Percentiles rank a stretch among this genome's conserved stretches.
Evolutionary conservation across 1,140 invertebrate genomes (phyloP).

Genomic region (Hylaeus volcanicus): DNA sequence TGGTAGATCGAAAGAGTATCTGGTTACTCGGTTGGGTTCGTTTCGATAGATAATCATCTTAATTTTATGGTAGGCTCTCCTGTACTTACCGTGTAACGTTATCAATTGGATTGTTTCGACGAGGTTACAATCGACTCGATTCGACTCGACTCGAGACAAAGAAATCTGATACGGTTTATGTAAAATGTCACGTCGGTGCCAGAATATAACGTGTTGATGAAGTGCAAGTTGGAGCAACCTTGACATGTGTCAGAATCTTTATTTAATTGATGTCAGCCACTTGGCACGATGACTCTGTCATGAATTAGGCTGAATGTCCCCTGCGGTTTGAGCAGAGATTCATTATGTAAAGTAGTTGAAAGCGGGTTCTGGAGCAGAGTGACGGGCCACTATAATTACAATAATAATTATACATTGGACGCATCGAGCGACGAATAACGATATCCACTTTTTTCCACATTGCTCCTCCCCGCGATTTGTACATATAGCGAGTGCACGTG

Average conservation of each 20-base stretch:
- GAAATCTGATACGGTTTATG: slow-evolving; percentile 22
- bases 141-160: background rate
- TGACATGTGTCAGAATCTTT: slow-evolving; percentile 68
- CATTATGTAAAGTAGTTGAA: slow-evolving; percentile 27
- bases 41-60: background rate
- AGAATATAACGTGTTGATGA: slow-evolving; percentile 22
- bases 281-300: slow-evolving; percentile 66
- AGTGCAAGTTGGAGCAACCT: slow-evolving; percentile 56
- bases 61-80: slow-evolving; percentile 2
- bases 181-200: slow-evolving; percentile 29
- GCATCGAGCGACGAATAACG: background rate
- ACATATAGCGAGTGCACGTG: slow-evolving; percentile 6
- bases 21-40: background rate
- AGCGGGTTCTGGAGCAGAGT: slow-evolving; percentile 20
- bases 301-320: slow-evolving; percentile 61
- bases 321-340: background rate
- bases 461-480: background rate
- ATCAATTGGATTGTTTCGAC: slow-evolving; percentile 1
- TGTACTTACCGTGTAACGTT: slow-evolving; percentile 10
- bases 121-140: background rate
- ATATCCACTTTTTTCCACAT: slow-evolving; percentile 5
- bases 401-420: background rate
- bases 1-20: background rate
- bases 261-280: slow-evolving; percentile 71
- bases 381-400: slow-evolving; percentile 14